Base-by-base conservation (phyloP, 2,888 invertebrate genomes). In the Vesta saturnalis region DNA sequence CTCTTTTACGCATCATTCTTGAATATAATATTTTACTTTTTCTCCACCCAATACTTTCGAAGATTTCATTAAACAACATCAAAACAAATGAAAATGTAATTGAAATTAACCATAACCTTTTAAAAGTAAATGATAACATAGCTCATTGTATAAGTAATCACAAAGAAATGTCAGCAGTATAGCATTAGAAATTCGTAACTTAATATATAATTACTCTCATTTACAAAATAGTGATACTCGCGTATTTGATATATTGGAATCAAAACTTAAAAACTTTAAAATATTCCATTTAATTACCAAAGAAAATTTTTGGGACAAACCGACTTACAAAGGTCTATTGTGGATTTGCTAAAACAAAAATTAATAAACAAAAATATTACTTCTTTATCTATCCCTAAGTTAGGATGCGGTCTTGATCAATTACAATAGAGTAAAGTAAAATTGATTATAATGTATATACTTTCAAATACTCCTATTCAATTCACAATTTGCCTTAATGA, bases 101-200 rank as follows among this genome's bases (percentile, higher is more conserved):
- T 1, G 49, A 49, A 49, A 16, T 49, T 49, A 19, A 15, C 5
- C 49, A 49, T 3, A 49, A 49, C 16, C 2, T 49, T 10, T 49
- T 49, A 49, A 49, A 6, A 15, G 16, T 6, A 16, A 49, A 49
- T 5, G 19, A 49, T 12, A 49, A 49, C 16, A 16, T 49, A 15
- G 49, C 49, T 15, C 49, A 49, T 49, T 49, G 49, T 16, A 49
- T 49, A 2, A 49, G 49, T 19, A 49, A 49, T 49, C 15, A 49
- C 15, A 49, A 49, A 19, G 49, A 49, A 18, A 49, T 18, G 49
- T 49, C 49, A 5, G 12, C 49, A 16, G 49, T 49, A 10, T 49
- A 49, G 49, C 49, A 3, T 49, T 18, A 49, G 10, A 49, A 49
- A 49, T 49, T 49, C 10, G 3, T 15, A 18, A 18, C n/a, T n/a